These are phyloP conservation scores for Uloborus plumipes DNA, from an alignment of 2,888 invertebrate species.

Conservation along the genomic window DNA sequence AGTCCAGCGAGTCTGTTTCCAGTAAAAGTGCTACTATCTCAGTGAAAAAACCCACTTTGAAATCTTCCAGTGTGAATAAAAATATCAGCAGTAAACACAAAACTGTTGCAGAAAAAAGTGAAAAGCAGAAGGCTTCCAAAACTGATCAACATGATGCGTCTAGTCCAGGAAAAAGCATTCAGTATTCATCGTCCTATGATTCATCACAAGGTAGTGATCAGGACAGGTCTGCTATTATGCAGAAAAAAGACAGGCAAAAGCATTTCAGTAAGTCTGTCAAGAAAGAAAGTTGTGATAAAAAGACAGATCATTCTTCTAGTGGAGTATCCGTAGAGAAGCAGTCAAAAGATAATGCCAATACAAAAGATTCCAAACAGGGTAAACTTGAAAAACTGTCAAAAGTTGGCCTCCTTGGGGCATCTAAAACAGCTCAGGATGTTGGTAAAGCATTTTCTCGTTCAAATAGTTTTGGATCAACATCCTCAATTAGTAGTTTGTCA, in stretches of 20 bases:
- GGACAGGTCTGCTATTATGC: constrained; percentile 12
- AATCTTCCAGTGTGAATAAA: constrained; percentile 11
- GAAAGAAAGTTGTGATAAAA: constrained; percentile 20
- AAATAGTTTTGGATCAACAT: constrained; percentile 39
- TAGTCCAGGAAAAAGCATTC: constrained; percentile 25
- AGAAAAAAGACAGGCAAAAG: constrained; percentile 29
- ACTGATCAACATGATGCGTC: neutral
- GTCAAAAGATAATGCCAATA: constrained; percentile 10
- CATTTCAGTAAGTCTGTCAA: constrained; percentile 48
- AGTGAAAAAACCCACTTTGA: constrained; percentile 18
- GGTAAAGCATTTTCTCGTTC: constrained; percentile 44
- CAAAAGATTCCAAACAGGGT: constrained; percentile 11
- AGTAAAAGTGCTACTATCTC: constrained; percentile 7
- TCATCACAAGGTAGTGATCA: constrained; percentile 55
- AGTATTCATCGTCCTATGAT: constrained; percentile 49
- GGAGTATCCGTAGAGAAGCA: constrained; percentile 7
- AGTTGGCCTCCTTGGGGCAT: constrained; percentile 6
- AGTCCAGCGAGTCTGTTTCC: constrained; percentile 5
- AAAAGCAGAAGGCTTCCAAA: constrained; percentile 41
- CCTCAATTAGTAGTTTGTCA: constrained; percentile 39
- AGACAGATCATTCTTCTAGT: constrained; percentile 1
- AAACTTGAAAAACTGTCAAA: constrained; percentile 19
- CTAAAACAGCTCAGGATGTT: constrained; percentile 4
- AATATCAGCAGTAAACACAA: constrained; percentile 25
- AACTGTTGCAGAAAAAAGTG: constrained; percentile 16